Percentiles rank a stretch among this genome's conserved stretches.
Conservation (phyloP, 2,888 invertebrate species). For the Polyommatus iphigenia region DNA sequence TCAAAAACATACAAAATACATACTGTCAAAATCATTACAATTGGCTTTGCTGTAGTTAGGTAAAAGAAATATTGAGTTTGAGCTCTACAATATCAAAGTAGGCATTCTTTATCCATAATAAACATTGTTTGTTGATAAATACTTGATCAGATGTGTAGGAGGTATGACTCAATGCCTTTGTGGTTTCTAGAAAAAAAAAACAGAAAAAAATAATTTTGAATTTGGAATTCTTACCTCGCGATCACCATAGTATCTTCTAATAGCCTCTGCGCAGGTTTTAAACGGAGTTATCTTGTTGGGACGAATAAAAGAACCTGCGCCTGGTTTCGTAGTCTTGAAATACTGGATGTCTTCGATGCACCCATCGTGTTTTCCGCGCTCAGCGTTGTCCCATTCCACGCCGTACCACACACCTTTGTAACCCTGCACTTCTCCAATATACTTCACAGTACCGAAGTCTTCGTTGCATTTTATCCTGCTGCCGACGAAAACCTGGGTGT, state of each 20-base stretch:
- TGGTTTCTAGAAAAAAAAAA: background rate
- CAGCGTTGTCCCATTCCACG: constrained; percentile 96
- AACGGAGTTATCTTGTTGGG: constrained; percentile 89
- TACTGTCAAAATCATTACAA: no score
- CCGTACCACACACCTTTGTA: constrained; percentile 92
- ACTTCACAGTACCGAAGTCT: constrained; percentile 82
- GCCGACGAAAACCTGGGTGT: constrained; percentile 72
- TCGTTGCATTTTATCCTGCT: constrained; percentile 68
- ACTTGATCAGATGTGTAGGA: constrained; percentile 16
- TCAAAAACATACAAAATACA: no score
- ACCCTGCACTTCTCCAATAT: constrained; percentile 87
- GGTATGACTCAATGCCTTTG: constrained; percentile 24
- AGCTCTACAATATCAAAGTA: background rate
- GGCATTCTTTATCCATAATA: background rate
- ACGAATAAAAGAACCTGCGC: constrained; percentile 93
- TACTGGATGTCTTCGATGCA: constrained; percentile 89
- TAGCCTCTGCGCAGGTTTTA: constrained; percentile 86
- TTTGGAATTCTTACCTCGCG: constrained; percentile 58
- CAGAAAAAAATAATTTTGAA: background rate
- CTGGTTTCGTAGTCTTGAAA: constrained; percentile 87
- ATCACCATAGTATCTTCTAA: constrained; percentile 76
- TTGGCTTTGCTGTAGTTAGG: background rate
- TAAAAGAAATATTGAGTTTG: background rate
- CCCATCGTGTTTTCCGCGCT: constrained; percentile 96
- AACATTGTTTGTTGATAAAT: background rate